phyloP scores from a whole-genome alignment of 2,113 vertebrate species.

The Physeter macrocephalus region DNA sequence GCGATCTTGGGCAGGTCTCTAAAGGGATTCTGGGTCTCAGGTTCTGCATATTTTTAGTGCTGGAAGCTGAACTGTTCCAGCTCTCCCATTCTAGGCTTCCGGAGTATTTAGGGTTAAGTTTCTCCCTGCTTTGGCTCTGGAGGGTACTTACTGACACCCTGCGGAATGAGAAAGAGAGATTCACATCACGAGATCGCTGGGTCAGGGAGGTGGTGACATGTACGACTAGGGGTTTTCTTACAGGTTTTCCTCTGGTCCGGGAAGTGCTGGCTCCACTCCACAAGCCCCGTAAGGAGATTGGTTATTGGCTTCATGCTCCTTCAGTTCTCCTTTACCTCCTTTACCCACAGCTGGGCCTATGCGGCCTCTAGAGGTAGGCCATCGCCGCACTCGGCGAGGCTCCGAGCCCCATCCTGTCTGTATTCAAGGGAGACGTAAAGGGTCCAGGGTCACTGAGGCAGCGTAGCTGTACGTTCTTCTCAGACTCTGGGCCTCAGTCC shows the following conservation, averaged over 20 bases:
- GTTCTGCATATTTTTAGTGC: not conserved
- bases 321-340: not conserved
- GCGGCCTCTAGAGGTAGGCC: not conserved
- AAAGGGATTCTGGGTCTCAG: not conserved
- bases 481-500: not conserved
- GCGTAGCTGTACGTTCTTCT: not conserved
- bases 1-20: not conserved
- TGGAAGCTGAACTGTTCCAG: not conserved
- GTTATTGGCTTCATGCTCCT: not conserved
- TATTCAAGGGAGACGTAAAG: not conserved
- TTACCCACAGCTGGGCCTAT: not conserved
- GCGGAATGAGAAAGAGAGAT: not conserved
- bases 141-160: not conserved
- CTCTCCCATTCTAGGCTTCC: not conserved
- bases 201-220: not conserved
- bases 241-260: not conserved
- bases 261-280: not conserved
- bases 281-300: not conserved
- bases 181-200: not conserved
- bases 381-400: not conserved
- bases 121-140: not conserved
- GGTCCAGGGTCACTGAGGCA: not conserved
- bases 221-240: not conserved
- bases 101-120: not conserved
- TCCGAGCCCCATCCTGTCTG: not conserved